These are phyloP conservation scores for Heterotis niloticus DNA, from an alignment of 2,113 vertebrate genomes.

Conservation along the genomic window DNA sequence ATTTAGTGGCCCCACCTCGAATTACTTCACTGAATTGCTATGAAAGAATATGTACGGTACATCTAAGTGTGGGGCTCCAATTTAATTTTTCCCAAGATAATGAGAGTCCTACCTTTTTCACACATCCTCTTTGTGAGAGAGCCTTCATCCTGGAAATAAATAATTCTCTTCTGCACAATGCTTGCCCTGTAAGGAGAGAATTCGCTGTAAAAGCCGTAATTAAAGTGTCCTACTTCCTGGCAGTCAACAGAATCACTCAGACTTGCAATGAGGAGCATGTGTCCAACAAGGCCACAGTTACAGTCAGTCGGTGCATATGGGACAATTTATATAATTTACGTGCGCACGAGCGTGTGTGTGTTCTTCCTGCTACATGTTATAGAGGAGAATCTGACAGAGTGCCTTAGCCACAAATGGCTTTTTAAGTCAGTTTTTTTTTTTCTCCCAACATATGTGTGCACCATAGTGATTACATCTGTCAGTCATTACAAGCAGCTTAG, in stretches of 20 bases:
- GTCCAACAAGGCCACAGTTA: background rate
- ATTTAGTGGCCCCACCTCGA: background rate
- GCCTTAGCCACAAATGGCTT: background rate
- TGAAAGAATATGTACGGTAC: background rate
- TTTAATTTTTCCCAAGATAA: conserved; percentile 24
- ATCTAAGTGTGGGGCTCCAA: background rate
- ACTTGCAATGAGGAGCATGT: background rate
- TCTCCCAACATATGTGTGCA: too few species aligned
- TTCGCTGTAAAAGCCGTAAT: conserved; percentile 8
- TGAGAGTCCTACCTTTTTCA: conserved; percentile 80
- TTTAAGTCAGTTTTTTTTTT: too few species aligned
- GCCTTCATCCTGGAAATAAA: conserved; percentile 97
- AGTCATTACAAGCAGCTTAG: too few species aligned
- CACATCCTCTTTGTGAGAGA: conserved; percentile 90
- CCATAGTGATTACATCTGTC: too few species aligned
- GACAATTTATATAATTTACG: background rate
- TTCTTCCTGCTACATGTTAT: background rate
- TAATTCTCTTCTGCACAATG: conserved; percentile 94
- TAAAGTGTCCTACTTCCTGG: background rate
- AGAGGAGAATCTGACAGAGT: background rate
- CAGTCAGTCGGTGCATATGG: background rate
- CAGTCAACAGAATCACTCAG: background rate
- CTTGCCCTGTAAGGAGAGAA: conserved; percentile 71
- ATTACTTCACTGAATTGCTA: conserved; percentile 4
- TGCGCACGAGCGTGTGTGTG: too few species aligned